Conservation (phyloP, 2,888 invertebrate species). For the Philopedon plagiatum region DNA sequence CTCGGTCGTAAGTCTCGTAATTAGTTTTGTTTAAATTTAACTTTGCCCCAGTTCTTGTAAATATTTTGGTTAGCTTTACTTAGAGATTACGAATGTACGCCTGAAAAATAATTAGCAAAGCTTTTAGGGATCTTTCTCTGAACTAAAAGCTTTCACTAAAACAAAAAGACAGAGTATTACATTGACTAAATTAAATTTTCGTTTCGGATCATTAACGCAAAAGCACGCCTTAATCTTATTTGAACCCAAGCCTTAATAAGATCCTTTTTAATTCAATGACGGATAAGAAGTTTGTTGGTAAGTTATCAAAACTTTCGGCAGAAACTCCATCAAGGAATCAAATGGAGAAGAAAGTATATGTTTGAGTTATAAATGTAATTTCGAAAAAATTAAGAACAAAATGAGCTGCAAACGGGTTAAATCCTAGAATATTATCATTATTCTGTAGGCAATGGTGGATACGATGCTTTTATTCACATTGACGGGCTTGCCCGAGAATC, state of each 20-base stretch:
- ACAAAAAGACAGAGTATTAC: slow-evolving; percentile 9
- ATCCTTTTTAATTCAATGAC: background rate
- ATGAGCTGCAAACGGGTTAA: too few species aligned
- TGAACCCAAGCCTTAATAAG: background rate
- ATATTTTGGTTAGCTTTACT: slow-evolving; percentile 2
- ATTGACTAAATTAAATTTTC: slow-evolving; percentile 14
- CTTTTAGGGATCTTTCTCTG: background rate
- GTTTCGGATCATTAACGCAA: slow-evolving; percentile 11
- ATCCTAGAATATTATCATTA: too few species aligned
- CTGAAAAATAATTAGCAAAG: slow-evolving; percentile 1
- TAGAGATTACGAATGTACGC: background rate
- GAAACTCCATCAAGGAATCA: too few species aligned
- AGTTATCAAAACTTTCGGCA: background rate
- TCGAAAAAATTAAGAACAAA: too few species aligned
- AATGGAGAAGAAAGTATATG: too few species aligned
- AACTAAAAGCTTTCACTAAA: slow-evolving; percentile 4
- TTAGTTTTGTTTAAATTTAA: slow-evolving; percentile 8
- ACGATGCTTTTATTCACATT: too few species aligned
- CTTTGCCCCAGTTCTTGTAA: background rate
- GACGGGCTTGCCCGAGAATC: too few species aligned
- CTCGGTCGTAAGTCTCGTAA: background rate
- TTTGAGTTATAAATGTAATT: too few species aligned
- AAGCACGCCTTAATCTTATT: slow-evolving; percentile 8
- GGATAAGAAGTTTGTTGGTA: background rate
- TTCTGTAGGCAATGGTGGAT: too few species aligned